Evolutionary conservation across 92 coral and sea anemone genomes (phyloP).

Genomic region (Parazoanthus darwini): DNA sequence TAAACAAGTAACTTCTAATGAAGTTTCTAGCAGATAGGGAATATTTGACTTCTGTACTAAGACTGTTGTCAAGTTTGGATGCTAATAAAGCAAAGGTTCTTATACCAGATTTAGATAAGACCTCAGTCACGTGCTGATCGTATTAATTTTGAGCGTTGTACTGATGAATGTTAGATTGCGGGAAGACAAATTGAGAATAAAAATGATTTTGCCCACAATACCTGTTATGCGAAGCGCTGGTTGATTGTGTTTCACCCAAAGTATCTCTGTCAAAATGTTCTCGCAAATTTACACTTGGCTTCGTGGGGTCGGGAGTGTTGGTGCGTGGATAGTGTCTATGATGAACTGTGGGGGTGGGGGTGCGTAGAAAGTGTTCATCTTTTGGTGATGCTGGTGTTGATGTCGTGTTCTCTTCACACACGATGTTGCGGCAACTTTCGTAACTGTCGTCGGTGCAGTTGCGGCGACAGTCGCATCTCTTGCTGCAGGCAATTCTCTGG

Average conservation of each 20-base stretch:
- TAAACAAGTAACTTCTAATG: no score
- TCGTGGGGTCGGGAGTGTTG: background rate
- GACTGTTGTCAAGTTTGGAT: no score
- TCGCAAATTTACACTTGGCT: background rate
- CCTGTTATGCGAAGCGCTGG: background rate
- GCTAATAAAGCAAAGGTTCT: no score
- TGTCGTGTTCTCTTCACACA: background rate
- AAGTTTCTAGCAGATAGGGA: no score
- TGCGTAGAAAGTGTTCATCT: background rate
- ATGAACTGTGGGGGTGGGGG: background rate
- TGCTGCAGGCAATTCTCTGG: conserved; percentile 34
- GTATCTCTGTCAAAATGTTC: background rate
- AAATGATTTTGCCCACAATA: background rate
- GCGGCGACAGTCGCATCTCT: conserved; percentile 32
- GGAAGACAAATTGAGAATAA: no score
- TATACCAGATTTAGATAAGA: no score
- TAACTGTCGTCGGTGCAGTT: conserved; percentile 53
- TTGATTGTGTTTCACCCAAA: background rate
- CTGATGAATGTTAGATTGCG: no score
- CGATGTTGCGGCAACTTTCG: background rate
- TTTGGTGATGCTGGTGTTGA: background rate
- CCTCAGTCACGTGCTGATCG: no score
- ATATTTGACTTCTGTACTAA: no score
- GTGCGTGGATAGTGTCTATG: background rate
- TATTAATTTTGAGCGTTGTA: no score